Conservation (phyloP, 2,888 invertebrate genomes). For the Philopedon plagiatum region DNA sequence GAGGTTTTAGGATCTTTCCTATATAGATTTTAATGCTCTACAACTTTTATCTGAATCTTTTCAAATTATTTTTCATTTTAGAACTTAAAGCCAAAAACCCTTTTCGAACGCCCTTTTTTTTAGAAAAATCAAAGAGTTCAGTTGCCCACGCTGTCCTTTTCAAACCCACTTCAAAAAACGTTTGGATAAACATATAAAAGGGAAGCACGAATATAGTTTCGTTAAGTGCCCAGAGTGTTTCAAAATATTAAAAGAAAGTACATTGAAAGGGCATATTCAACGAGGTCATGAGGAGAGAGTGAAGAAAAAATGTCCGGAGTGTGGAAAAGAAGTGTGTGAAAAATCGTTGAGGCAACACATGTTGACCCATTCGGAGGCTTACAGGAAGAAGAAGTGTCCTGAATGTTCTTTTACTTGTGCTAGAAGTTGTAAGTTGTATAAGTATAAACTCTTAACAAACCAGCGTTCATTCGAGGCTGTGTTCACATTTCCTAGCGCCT, state of each 20-base stretch:
- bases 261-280: background rate
- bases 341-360: background rate
- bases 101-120: no score
- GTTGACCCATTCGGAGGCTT: background rate
- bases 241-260: background rate
- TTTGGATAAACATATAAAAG: background rate
- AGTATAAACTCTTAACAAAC: no score
- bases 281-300: background rate
- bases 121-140: background rate
- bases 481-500: no score
- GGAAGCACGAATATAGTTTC: background rate
- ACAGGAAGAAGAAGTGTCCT: background rate
- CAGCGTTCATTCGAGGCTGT: no score
- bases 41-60: no score
- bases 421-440: background rate
- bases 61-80: no score
- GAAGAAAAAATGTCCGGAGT: background rate
- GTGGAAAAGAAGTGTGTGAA: background rate
- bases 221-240: background rate
- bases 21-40: no score
- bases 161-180: background rate
- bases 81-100: no score
- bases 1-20: no score
- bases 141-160: background rate
- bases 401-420: background rate